phyloP scores from a whole-genome alignment of 2,797 vertebrate species.

The Acestrorhynchus altus region DNA sequence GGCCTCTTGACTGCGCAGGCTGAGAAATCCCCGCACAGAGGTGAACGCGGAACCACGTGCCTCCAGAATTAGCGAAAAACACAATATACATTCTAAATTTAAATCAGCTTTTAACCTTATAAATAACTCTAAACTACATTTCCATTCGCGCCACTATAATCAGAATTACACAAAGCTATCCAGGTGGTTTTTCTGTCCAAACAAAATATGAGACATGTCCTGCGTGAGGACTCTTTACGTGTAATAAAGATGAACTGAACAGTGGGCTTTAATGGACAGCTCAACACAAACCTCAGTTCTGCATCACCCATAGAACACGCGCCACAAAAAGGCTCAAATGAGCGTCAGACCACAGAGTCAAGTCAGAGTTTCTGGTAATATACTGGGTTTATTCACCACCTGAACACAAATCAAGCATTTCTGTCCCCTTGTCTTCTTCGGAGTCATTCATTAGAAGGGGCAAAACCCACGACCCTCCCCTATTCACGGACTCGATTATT shows the following conservation, averaged over 20 bases:
- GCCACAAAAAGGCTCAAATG: not conserved
- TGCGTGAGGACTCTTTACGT: not conserved
- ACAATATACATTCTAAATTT: constrained; percentile 8
- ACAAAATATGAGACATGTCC: constrained; percentile 18
- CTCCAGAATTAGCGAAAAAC: constrained; percentile 41
- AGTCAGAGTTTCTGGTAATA: not conserved
- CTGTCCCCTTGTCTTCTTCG: not conserved
- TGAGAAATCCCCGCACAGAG: not conserved
- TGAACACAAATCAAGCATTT: not conserved
- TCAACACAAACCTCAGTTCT: not conserved
- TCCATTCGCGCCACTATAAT: constrained; percentile 18
- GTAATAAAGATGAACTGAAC: not conserved
- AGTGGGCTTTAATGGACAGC: not conserved
- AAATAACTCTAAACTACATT: constrained; percentile 25
- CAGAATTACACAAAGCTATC: constrained; percentile 15
- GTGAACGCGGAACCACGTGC: constrained; percentile 32
- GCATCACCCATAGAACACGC: not conserved
- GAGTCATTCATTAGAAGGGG: not conserved
- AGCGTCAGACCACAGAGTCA: not conserved
- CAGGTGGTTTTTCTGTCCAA: not conserved
- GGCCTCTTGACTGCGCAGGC: constrained; percentile 38
- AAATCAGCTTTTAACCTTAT: constrained; percentile 29
- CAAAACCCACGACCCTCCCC: constrained; percentile 1
- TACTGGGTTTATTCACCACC: not conserved
- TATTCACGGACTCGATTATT: not conserved